Conservation (phyloP, 1,140 invertebrate species). For the Paraescarpia echinospica region DNA sequence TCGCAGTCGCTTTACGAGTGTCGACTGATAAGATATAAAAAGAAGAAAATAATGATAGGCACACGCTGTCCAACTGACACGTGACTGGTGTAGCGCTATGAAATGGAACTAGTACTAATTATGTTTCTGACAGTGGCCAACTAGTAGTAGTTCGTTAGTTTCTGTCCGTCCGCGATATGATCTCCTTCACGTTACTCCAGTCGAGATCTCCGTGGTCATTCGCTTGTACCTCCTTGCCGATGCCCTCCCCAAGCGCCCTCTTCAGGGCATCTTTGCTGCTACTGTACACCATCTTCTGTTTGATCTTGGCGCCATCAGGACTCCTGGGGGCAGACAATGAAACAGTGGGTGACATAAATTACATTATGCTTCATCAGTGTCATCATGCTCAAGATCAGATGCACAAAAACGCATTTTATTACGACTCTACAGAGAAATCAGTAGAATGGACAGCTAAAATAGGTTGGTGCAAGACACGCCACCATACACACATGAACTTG, state of each 20-base stretch:
- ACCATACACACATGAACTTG: no score
- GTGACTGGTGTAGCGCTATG: not conserved
- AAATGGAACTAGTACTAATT: conserved; percentile 5
- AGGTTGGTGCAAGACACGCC: no score
- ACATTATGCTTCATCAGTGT: not conserved
- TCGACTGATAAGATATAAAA: not conserved
- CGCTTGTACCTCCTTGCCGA: conserved; percentile 63
- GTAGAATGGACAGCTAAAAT: not conserved
- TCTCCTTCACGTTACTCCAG: conserved; percentile 25
- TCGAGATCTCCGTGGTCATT: conserved; percentile 28
- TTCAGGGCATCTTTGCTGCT: conserved; percentile 56
- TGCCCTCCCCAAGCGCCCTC: conserved; percentile 49
- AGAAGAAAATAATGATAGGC: not conserved
- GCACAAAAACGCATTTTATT: not conserved
- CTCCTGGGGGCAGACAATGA: conserved; percentile 33
- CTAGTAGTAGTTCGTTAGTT: not conserved
- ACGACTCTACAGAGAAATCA: not conserved
- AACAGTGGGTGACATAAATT: not conserved
- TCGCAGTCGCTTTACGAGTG: not conserved
- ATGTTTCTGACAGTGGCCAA: not conserved
- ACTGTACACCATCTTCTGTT: conserved; percentile 58
- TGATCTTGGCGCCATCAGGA: conserved; percentile 53
- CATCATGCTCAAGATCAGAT: not conserved
- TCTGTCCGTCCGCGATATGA: not conserved
- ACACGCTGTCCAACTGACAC: not conserved